Conservation (phyloP, 2,113 vertebrate species). For the Axis porcinus region DNA sequence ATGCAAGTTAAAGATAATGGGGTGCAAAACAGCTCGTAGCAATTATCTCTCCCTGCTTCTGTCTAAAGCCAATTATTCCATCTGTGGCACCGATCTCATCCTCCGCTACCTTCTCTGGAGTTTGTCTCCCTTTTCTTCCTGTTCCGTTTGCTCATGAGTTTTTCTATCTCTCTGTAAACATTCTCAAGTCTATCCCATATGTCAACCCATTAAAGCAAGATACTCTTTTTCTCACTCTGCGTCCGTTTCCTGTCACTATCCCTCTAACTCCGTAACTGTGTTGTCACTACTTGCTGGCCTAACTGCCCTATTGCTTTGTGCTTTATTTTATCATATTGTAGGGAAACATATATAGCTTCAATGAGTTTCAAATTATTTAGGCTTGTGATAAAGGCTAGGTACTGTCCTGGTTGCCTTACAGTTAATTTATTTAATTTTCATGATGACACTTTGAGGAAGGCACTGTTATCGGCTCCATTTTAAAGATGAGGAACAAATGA, state of each 20-base stretch:
- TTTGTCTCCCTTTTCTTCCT: neutral
- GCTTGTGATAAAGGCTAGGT: neutral
- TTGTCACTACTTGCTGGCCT: neutral
- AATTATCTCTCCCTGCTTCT: neutral
- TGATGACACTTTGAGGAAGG: neutral
- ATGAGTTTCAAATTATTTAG: neutral
- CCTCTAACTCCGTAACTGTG: neutral
- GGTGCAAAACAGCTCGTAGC: neutral
- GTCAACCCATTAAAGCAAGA: neutral
- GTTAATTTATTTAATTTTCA: neutral
- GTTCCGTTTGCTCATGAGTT: neutral
- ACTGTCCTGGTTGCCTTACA: neutral
- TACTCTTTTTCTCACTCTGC: too few relatives aligned
- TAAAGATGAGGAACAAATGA: neutral
- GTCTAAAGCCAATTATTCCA: neutral
- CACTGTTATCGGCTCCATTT: neutral
- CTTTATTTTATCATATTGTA: neutral
- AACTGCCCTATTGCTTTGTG: neutral
- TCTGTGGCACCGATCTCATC: neutral
- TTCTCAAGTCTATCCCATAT: neutral
- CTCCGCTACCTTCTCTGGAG: neutral
- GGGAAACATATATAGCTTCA: accelerated
- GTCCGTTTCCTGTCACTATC: neutral
- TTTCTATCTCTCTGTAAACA: neutral
- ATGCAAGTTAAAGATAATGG: neutral